Conservation (phyloP, 1,140 invertebrate genomes). For the Camponotus vicinus region DNA sequence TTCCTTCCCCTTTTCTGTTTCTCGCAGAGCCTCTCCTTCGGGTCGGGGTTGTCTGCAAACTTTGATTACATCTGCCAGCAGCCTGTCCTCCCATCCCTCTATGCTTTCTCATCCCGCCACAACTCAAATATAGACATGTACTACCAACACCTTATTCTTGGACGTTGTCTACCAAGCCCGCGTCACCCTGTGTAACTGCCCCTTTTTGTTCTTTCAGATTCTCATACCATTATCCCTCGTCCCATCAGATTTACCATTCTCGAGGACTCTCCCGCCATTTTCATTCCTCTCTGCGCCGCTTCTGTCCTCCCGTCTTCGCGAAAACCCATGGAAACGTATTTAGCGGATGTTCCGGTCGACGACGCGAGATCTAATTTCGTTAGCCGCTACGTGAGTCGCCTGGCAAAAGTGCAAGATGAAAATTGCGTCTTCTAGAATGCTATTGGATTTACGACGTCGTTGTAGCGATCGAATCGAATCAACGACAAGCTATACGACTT, state of each 20-base stretch:
- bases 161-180: constrained; percentile 36
- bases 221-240: constrained; percentile 23
- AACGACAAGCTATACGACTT: neutral
- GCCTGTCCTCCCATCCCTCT: constrained; percentile 27
- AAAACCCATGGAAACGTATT: constrained; percentile 72
- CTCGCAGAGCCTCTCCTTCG: constrained; percentile 45
- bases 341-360: constrained; percentile 68
- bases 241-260: constrained; percentile 48
- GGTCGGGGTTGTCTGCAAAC: constrained; percentile 75
- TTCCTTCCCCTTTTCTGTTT: constrained; percentile 17
- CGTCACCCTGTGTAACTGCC: neutral
- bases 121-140: constrained; percentile 68
- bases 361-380: constrained; percentile 75
- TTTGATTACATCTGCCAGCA: constrained; percentile 77
- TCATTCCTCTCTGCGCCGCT: neutral
- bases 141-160: constrained; percentile 66
- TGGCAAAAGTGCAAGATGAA: constrained; percentile 71
- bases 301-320: constrained; percentile 10
- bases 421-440: constrained; percentile 54
- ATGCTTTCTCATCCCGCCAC: constrained; percentile 40
- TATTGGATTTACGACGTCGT: constrained; percentile 70
- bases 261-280: neutral
- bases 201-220: constrained; percentile 25
- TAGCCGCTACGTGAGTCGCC: constrained; percentile 71
- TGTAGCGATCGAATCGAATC: constrained; percentile 61